Evolutionary conservation across 2,888 invertebrate species (phyloP), one percentile per base, ranked within the genome.

Genomic region (Lycia hirtaria): DNA sequence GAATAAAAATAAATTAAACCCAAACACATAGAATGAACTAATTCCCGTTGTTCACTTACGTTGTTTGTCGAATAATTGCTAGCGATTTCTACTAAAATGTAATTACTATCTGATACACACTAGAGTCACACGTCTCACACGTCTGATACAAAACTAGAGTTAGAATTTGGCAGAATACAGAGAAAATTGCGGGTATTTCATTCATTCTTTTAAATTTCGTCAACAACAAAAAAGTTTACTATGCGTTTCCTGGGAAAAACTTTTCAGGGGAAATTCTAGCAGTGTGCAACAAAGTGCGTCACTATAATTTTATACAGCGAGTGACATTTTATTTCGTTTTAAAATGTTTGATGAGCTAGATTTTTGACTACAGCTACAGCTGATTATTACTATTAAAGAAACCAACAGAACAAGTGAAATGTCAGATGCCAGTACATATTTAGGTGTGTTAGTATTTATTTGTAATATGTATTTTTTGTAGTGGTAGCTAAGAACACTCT

Each of bases 101-200:
- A 50, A 50, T 44, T 56, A 38, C 32, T 26, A 17, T 9, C 35
- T 56, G 54, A 54, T 14, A n/a, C n/a, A n/a, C n/a, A n/a, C n/a
- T n/a, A n/a, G n/a, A n/a, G n/a, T 53, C 30, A 45, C 22, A n/a
- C n/a, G n/a, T n/a, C n/a, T 37, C 20, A 37, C 37, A 24, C 50
- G 44, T 15, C 35, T 50, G 38, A 40, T 38, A 50, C 49, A 44
- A 24, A 56, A 50, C 37, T 32, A 30, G 30, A 37, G 26, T 26
- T 38, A 30, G 24, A 50, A 50, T 32, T 56, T 50, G 56, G 56
- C 50, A 50, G 30, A 37, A 14, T 12, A 17, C 24, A 24, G 6
- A 30, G n/a, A 9, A 40, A 45, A 24, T 19, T 24, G 10, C 6
- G 10, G 17, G 45, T n/a, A 45, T 12, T 45, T 40, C 47, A 47